Conservation (phyloP, 1,140 invertebrate genomes). For the Tenebrio molitor region DNA sequence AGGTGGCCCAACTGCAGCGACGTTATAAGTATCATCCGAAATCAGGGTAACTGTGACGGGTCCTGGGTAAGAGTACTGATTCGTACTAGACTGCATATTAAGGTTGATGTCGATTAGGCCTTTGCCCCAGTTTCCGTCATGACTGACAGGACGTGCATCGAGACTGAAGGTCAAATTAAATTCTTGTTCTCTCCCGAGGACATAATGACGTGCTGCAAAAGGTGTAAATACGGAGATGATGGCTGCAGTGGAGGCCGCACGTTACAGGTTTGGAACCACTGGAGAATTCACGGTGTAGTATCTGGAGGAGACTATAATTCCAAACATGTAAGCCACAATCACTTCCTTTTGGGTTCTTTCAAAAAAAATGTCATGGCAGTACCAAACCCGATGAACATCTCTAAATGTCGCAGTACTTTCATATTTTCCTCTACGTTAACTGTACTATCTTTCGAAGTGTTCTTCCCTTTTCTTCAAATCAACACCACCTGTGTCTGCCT, state of each 20-base stretch:
- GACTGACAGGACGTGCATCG: slow-evolving; percentile 31
- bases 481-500: too few relatives aligned
- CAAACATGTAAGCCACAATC: background rate
- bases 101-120: background rate
- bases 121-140: slow-evolving; percentile 30
- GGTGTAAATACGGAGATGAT: slow-evolving; percentile 3
- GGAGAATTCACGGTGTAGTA: background rate
- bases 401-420: too few relatives aligned
- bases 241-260: background rate
- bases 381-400: too few relatives aligned
- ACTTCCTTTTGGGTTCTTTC: too few relatives aligned
- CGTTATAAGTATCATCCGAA: background rate
- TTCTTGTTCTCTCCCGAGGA: slow-evolving; percentile 39
- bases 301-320: background rate
- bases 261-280: background rate
- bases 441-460: too few relatives aligned
- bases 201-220: slow-evolving; percentile 11
- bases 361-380: too few relatives aligned
- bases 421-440: too few relatives aligned
- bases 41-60: slow-evolving; percentile 5
- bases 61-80: slow-evolving; percentile 8
- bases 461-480: too few relatives aligned
- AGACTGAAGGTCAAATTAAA: background rate
- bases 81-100: background rate
- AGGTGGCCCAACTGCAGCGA: slow-evolving; percentile 2